A percentile compares a stretch with the other conserved stretches of the same genome.
These are phyloP conservation scores for Petaurus breviceps DNA, from an alignment of 2,113 vertebrate genomes.

Conservation along the genomic window DNA sequence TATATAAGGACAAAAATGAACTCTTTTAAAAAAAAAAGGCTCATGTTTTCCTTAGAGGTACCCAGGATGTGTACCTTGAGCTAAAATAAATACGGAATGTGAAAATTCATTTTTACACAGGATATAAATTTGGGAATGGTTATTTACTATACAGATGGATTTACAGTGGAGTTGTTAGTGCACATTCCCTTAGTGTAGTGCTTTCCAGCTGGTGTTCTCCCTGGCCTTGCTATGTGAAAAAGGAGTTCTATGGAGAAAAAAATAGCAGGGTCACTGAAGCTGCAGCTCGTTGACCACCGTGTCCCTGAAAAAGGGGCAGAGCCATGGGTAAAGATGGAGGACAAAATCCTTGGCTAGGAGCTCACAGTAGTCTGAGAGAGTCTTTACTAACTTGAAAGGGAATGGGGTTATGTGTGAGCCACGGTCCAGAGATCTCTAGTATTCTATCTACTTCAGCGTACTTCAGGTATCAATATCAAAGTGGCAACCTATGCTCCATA, in stretches of 20 bases:
- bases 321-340: neutral
- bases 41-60: conserved; percentile 25
- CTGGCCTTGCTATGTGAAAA: neutral
- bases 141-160: conserved; percentile 8
- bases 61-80: conserved; percentile 28
- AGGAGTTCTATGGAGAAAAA: neutral
- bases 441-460: neutral
- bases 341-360: neutral
- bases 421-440: neutral
- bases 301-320: neutral
- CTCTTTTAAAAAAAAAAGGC: neutral
- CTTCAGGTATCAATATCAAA: neutral
- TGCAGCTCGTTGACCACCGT: neutral
- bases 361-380: neutral
- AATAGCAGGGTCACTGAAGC: neutral
- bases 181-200: neutral
- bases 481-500: neutral
- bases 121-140: conserved; percentile 10
- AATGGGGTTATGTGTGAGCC: neutral
- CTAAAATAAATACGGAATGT: conserved; percentile 35
- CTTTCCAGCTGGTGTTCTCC: neutral
- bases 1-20: conserved; percentile 53
- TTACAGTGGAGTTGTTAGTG: neutral
- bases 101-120: conserved; percentile 48
- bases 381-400: neutral